Percentiles rank a stretch among this genome's conserved stretches.
Conservation (phyloP, 1,140 invertebrate species). For the Bombus superbus region DNA sequence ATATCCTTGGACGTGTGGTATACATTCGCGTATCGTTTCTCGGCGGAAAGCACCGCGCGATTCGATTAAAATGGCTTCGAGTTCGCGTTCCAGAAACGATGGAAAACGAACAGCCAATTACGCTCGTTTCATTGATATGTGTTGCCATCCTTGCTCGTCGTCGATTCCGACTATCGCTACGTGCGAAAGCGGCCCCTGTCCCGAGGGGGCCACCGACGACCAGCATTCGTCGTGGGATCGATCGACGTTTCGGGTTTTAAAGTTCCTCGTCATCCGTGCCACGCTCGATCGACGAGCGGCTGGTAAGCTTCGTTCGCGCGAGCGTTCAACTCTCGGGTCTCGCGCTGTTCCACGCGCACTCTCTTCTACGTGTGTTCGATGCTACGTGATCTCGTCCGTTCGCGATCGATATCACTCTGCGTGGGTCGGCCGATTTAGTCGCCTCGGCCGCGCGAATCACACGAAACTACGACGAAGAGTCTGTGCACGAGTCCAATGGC, state of each 20-base stretch:
- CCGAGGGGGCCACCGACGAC: not conserved
- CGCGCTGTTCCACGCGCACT: not conserved
- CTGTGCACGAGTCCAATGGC: not conserved
- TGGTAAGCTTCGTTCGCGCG: not conserved
- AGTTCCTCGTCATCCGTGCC: not conserved
- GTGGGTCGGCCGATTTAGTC: not conserved
- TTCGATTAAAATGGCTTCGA: not conserved
- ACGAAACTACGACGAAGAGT: not conserved
- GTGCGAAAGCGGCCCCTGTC: not conserved
- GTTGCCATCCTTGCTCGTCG: not conserved
- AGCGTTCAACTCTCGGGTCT: not conserved
- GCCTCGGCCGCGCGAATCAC: not conserved
- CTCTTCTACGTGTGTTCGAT: not conserved
- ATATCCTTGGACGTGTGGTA: not conserved
- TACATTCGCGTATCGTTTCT: not conserved
- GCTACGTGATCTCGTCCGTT: not conserved
- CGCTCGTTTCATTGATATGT: slow-evolving; percentile 31
- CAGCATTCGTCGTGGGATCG: not conserved
- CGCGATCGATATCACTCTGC: not conserved
- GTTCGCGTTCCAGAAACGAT: not conserved
- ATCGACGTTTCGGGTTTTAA: not conserved
- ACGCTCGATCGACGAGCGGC: not conserved
- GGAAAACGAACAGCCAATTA: too few relatives aligned
- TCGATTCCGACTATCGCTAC: not conserved
- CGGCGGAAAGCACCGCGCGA: not conserved